Evolutionary conservation across 2,888 invertebrate species (phyloP), one percentile per base, ranked within the genome.

Genomic region (Panopea generosa): DNA sequence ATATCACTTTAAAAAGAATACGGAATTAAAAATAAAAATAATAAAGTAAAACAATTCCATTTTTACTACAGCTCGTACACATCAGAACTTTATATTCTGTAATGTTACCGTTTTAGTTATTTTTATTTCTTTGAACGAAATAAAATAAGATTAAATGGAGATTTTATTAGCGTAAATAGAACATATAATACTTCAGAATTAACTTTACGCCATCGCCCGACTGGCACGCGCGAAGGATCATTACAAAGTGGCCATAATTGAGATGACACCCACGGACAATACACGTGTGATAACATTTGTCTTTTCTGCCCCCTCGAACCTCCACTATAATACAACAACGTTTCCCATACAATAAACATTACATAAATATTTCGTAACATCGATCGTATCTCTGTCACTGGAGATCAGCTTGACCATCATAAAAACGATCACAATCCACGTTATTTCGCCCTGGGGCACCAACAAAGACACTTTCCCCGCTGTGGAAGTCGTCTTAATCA

Each of bases 371-470:
- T 20, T 56, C 56, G 62, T 62, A 70, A 62, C 29, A 62, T 24
- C 16, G 56, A 70, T 62, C 50, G 55, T 70, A 70, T 70, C 70
- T 9, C 45, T 70, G 70, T 70, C 70, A 62, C n/a, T 49, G 18
- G 43, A 67, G 56, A 67, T 67, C 67, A 67, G 50, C 20, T 18
- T 50, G 43, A 40, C 40, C 50, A 59, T 59, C 49, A 50, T 49
- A 33, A 33, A 33, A 11, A 4, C 11, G 11, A 11, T 33, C 4
- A 33, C 4, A 33, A 33, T 11, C 4, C 33, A 33, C n/a, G 33
- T 33, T 33, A 11, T 33, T 4, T 33, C 11, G 33, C 33, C 33
- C 33, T 4, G 6, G 33, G 33, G 6, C 33, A 11, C 11, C 33
- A 33, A 4, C 33, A 11, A 33, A 33, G 33, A 33, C 33, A 33